Evolutionary conservation across 2,113 vertebrate species (phyloP).

Genomic region (Tupaia tana): DNA sequence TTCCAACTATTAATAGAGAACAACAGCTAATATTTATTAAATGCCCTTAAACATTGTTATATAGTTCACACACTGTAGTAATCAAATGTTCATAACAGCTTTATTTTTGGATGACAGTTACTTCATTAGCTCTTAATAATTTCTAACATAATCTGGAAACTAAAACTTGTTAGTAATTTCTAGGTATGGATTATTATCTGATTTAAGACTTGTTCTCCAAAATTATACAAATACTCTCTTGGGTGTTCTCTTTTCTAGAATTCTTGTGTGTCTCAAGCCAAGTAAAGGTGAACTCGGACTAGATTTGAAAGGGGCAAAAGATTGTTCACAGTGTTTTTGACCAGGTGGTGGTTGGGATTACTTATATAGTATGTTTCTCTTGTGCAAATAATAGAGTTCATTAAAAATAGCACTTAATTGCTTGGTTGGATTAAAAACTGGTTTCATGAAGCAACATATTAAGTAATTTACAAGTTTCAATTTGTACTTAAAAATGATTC

Average conservation of each 20-base stretch:
- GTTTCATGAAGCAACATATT: background rate
- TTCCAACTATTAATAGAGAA: constrained; percentile 39
- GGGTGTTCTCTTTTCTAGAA: background rate
- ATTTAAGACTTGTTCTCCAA: background rate
- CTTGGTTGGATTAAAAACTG: constrained; percentile 36
- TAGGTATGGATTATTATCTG: background rate
- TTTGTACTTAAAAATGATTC: constrained; percentile 29
- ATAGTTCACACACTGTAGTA: background rate
- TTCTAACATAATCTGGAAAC: constrained; percentile 53
- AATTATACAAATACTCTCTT: background rate
- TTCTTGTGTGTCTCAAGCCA: background rate
- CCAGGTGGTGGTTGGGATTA: background rate
- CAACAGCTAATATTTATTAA: constrained; percentile 14
- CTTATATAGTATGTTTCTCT: constrained; percentile 1
- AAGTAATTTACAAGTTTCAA: constrained; percentile 34
- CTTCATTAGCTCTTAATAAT: constrained; percentile 41
- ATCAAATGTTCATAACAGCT: background rate
- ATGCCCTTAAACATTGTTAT: background rate
- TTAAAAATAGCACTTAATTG: constrained; percentile 20
- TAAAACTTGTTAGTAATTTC: constrained; percentile 7
- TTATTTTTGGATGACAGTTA: constrained; percentile 34
- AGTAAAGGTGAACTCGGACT: background rate
- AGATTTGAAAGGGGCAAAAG: background rate
- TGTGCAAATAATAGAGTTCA: constrained; percentile 22
- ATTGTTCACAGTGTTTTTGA: background rate